Evolutionary conservation across 1,140 invertebrate genomes (phyloP), one percentile per base, ranked within the genome.

Genomic region (Achatina immaculata): DNA sequence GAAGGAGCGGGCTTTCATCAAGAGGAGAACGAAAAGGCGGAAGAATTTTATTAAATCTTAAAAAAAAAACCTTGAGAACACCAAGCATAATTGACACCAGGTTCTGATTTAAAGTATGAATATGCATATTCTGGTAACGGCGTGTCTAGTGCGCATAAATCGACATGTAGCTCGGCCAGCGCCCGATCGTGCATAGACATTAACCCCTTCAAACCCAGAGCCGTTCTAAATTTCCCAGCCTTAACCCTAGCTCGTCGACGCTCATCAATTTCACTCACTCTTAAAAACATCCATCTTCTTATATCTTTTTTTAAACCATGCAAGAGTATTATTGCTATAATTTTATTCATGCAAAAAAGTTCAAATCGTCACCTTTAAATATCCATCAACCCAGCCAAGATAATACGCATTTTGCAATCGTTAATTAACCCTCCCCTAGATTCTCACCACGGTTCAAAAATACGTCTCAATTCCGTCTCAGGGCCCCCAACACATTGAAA

Each of bases 251-350:
- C 19, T 6, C 58, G 58, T 34, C 58, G 58, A 4, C 28, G 31
- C 58, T 62, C 58, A 62, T 62, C 58, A 62, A 62, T 62, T 62
- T 62, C 58, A 62, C 58, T 62, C 58, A 62, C 58, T 62, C 58
- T 62, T 62, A 62, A 62, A 31, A 62, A 62, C 58, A 62, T 62
- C 31, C 28, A 62, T 62, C 58, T 62, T 62, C 58, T 3, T 62
- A 21, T 62, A 21, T 62, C 58, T 31, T 28, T n/a, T 31, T 31
- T 62, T 6, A 62, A 31, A 62, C 28, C n/a, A 6, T 11, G 58
- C 58, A 62, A 62, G 16, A 28, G 58, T 28, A 34, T 6, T 62
- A 62, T 62, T 28, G 58, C 58, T 62, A 62, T 62, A 62, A 62
- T 62, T 62, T 28, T 62, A 62, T 62, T n/a, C 58, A 62, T 62